Evolutionary conservation across 2,113 vertebrate genomes (phyloP), one percentile per base, ranked within the genome.

Genomic region (Crotalus tigris): DNA sequence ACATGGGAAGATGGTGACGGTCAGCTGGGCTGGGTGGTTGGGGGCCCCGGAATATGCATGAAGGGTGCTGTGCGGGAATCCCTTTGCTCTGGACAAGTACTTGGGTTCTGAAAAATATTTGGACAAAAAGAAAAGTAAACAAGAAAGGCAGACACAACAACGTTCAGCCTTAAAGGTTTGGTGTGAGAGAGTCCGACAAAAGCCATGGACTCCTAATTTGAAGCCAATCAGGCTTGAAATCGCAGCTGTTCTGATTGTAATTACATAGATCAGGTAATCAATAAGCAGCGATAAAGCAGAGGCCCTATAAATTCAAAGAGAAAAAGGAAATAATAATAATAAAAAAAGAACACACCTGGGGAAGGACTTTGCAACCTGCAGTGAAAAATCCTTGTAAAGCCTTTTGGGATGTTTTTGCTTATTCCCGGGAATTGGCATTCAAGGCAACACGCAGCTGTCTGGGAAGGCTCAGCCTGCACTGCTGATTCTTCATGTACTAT

Each of bases 181-280:
- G 94, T 93, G 93, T 95, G 94, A 81, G 94, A 81, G 92, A 95
- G 85, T 17, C 94, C 94, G 87, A 7, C 94, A 95, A 95, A 96
- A 92, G 93, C 95, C 95, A 97, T 95, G 93, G 97, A 97, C 97
- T 97, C 97, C 96, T 98, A 97, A 97, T 98, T 98, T 97, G 96
- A 95, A 96, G 95, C 96, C 97, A 97, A 94, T 96, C 97, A 96
- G 96, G 95, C 97, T 97, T 97, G 97, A 97, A 98, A 97, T 97
- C 94, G 94, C 96, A 15, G 92, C 57, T 81, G 96, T 93, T 97
- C 95, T 96, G 92, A 92, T 91, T 94, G 96, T 94, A 97, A 97
- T 97, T 96, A 95, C 90, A 95, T 86, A 90, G 95, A 97, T 94
- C 88, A 86, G 44, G 94, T 96, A 96, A 98, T 98, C 97, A 93